A percentile compares a stretch with the other conserved stretches of the same genome.
Conservation (phyloP, 1,140 invertebrate genomes). For the Drosophila lini region DNA sequence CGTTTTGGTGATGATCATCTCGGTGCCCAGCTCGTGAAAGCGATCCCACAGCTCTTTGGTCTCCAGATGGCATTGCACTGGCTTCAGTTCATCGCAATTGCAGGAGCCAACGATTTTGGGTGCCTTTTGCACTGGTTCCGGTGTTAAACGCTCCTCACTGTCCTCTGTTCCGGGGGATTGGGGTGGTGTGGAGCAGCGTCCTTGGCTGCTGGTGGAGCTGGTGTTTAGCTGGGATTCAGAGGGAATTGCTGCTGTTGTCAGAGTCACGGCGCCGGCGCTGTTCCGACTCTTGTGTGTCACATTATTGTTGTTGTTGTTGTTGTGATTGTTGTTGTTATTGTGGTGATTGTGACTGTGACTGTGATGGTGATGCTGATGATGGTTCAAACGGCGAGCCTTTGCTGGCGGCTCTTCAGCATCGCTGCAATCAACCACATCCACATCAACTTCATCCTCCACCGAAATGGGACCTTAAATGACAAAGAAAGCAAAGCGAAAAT, state of each 20-base stretch:
- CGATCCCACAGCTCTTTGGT: constrained; percentile 97
- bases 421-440: constrained; percentile 87
- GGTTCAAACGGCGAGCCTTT: constrained; percentile 73
- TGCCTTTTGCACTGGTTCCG: constrained; percentile 82
- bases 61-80: constrained; percentile 95
- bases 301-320: constrained; percentile 62
- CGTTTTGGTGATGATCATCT: constrained; percentile 99
- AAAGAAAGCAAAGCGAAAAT: constrained; percentile 43
- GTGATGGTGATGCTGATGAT: constrained; percentile 64
- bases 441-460: constrained; percentile 85
- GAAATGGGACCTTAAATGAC: constrained; percentile 82
- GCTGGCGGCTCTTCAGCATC: constrained; percentile 81
- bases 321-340: constrained; percentile 48
- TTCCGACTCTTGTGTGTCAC: constrained; percentile 64
- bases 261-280: constrained; percentile 51
- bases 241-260: constrained; percentile 18
- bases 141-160: constrained; percentile 81
- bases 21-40: constrained; percentile 97
- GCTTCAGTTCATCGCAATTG: constrained; percentile 92
- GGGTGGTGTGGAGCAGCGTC: constrained; percentile 79
- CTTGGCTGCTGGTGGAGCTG: constrained; percentile 80
- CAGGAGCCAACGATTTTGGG: constrained; percentile 87
- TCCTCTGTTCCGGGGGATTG: constrained; percentile 81
- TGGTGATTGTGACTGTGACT: constrained; percentile 51
- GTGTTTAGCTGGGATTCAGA: constrained; percentile 70